phyloP scores from a whole-genome alignment of 2,888 invertebrate genomes.

The Agrotis segetum region DNA sequence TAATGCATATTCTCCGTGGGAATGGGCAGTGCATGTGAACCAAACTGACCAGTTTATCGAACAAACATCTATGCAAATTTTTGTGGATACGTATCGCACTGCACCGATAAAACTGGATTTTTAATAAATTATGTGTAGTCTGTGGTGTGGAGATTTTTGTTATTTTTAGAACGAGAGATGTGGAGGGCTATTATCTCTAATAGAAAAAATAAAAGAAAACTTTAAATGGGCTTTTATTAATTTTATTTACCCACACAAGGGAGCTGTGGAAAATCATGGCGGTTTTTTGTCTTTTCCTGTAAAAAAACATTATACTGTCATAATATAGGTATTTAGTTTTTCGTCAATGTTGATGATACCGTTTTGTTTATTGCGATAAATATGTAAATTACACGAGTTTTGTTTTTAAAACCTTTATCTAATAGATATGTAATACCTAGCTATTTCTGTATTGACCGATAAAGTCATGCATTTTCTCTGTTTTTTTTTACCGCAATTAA shows the following conservation, averaged over 20 bases:
- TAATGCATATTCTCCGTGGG: constrained; percentile 64
- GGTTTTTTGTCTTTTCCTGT: too few species aligned
- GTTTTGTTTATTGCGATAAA: constrained; percentile 1
- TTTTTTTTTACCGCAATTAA: neutral
- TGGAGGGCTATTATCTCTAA: constrained; percentile 1
- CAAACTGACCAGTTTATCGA: constrained; percentile 84
- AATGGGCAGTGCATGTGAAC: constrained; percentile 70
- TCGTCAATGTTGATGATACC: neutral
- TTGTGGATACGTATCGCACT: constrained; percentile 69
- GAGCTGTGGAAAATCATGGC: neutral
- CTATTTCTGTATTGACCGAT: constrained; percentile 31
- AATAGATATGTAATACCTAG: neutral
- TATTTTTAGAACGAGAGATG: constrained; percentile 37
- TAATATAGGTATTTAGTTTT: too few species aligned
- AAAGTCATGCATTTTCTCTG: constrained; percentile 1
- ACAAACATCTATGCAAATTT: constrained; percentile 84
- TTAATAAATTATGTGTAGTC: constrained; percentile 59
- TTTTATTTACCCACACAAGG: neutral
- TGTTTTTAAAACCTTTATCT: constrained; percentile 21
- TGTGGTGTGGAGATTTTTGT: constrained; percentile 60
- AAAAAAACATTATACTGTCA: too few species aligned
- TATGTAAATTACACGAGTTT: constrained; percentile 18
- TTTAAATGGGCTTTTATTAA: neutral
- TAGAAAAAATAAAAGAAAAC: too few species aligned
- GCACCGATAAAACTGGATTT: constrained; percentile 72